Base-by-base conservation (phyloP, 2,888 invertebrate species). In the Drosophila anomalata region DNA sequence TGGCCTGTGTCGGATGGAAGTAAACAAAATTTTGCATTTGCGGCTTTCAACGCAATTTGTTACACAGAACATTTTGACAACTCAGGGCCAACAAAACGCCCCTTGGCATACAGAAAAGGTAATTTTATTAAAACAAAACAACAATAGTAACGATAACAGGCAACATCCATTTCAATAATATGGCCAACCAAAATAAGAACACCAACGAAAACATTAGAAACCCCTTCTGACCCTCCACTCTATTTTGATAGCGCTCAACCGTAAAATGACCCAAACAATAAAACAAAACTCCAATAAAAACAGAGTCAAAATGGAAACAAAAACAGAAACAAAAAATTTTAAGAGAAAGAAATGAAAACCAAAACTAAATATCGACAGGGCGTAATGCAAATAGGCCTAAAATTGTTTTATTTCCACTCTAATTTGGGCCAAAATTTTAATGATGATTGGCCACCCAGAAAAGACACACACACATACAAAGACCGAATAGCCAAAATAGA, bases 351-450 rank as follows among this genome's bases (percentile, higher is more conserved):
- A 66, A 66, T 48, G 47, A 69, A 66, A 66, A 70, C 39, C 70
- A 14, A 65, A 71, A 71, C 74, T 67, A 74, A 59, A 87, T 76
- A 73, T 61, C 50, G 71, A 67, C 65, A 59, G 62, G 47, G 66
- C 41, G 31, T 54, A 69, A 73, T 54, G 62, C 73, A 73, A 87
- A 85, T 75, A 61, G 79, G 63, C 65, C 39, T 58, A 55, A 78
- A 87, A 87, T 78, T 68, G 80, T 77, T 81, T 85, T 87, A 85
- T 85, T 85, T 87, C 66, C 72, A 76, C 76, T 85, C 77, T 75
- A 83, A 86, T 83, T 83, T 79, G 60, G 60, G 69, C 58, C 52
- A 66, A 59, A 59, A 72, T 72, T 70, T 77, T 83, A 82, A 82
- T 88, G 77, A 73, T 88, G 79, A 85, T 87, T 84, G 78, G 56